These are phyloP conservation scores for Eupithecia subumbrata DNA, from an alignment of 2,888 invertebrate species.

Conservation along the genomic window DNA sequence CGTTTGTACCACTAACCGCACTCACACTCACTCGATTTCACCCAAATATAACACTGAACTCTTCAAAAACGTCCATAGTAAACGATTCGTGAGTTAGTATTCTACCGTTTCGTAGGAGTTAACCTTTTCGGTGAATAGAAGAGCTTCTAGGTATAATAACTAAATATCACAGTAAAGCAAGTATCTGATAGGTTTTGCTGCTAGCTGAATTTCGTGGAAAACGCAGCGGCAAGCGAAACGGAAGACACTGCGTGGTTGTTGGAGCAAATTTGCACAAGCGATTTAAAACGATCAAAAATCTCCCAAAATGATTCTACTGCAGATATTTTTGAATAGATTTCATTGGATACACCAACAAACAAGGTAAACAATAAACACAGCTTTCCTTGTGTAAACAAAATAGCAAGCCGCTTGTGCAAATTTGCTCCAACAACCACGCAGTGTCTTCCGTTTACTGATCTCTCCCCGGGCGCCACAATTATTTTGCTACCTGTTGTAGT, in stretches of 20 bases:
- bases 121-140: not conserved
- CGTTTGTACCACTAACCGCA: no score
- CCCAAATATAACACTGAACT: no score
- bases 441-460: conserved; percentile 4
- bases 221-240: not conserved
- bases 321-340: not conserved
- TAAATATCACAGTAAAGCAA: not conserved
- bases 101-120: not conserved
- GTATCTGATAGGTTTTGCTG: not conserved
- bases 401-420: not conserved
- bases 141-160: not conserved
- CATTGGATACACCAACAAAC: not conserved
- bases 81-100: no score
- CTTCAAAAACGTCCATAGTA: no score
- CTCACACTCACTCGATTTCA: no score
- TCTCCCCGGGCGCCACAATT: not conserved
- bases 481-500: not conserved
- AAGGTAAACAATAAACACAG: not conserved
- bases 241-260: no score
- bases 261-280: no score
- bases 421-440: conserved; percentile 1
- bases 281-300: not conserved
- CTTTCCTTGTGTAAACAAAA: not conserved
- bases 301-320: not conserved
- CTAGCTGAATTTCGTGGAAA: not conserved